Evolutionary conservation across 2,888 invertebrate genomes (phyloP), one percentile per base, ranked within the genome.

Genomic region (Ochlodes sylvanus): DNA sequence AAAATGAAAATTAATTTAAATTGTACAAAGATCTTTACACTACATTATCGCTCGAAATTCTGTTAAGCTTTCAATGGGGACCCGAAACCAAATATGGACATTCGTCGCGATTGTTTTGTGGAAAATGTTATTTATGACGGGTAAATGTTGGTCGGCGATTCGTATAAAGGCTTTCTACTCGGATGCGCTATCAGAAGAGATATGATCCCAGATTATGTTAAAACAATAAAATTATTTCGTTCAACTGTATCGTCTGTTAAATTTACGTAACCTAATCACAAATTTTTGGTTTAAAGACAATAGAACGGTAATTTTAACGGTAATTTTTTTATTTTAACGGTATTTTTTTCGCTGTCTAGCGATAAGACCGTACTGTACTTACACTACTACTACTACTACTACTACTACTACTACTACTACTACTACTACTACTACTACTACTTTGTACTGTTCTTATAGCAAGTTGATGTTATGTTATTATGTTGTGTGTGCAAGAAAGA

Each of bases 1-100:
- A 55, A 42, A 44, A 55, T 55, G 63, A 55, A 63, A 63, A 55
- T 55, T 44, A 55, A 55, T 32, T 63, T 63, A 55, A 63, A 55
- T 7, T 38, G 50, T 19, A 63, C 42, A 63, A 63, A 63, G 55
- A 14, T 55, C 42, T 42, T 55, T 55, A 44, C 17, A 32, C 32
- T 55, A 63, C 32, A 55, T 42, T 63, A 44, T 55, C n/a, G 55
- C 55, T 32, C 17, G 15, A 34, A 27, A 14, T 34, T 52, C 17
- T 52, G 62, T 50, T n/a, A 54, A 54, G 38, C 42, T 7, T 63
- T 27, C 38, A 41, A 54, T 12, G 5, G 15, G 12, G 12, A 1
- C 17, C 27, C 21, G 15, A 19, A 27, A 52, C 52, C 52, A 52
- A 27, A 52, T 52, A 27, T 21, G 52, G 52, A 27, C 27, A 7